These are phyloP conservation scores for Zaprionus vittiger DNA, from an alignment of 1,140 invertebrate species.

Conservation along the genomic window DNA sequence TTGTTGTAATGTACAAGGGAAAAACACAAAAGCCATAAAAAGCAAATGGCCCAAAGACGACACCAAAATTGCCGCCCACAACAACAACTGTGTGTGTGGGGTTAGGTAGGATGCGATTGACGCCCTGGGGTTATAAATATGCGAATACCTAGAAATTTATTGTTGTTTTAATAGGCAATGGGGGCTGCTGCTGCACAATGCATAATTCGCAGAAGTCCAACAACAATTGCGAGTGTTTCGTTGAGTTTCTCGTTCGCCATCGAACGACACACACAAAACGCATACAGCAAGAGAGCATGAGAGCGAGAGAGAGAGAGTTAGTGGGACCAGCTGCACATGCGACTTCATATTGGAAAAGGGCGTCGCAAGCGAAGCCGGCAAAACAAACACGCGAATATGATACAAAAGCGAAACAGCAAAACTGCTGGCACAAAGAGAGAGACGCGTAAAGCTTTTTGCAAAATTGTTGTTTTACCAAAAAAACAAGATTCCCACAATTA, in stretches of 20 bases:
- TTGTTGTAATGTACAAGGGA: slow-evolving; percentile 18
- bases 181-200: background rate
- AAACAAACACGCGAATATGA: slow-evolving; percentile 76
- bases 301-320: slow-evolving; percentile 6
- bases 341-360: slow-evolving; percentile 74
- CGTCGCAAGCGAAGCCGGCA: slow-evolving; percentile 71
- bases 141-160: slow-evolving; percentile 17
- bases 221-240: slow-evolving; percentile 2
- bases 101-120: slow-evolving; percentile 8
- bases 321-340: slow-evolving; percentile 49
- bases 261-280: background rate
- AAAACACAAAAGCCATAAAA: slow-evolving; percentile 20
- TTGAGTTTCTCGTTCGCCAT: background rate
- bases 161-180: slow-evolving; percentile 8
- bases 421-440: slow-evolving; percentile 37
- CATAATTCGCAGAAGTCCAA: slow-evolving; percentile 2
- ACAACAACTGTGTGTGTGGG: background rate
- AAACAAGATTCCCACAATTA: slow-evolving; percentile 26
- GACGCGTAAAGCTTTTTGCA: slow-evolving; percentile 13
- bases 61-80: slow-evolving; percentile 17
- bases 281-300: slow-evolving; percentile 2
- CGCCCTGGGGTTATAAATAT: slow-evolving; percentile 22
- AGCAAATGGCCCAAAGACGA: slow-evolving; percentile 19
- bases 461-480: slow-evolving; percentile 39
- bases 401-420: slow-evolving; percentile 61